Evolutionary conservation across 2,888 invertebrate species (phyloP).

Genomic region (Aricia artaxerxes): DNA sequence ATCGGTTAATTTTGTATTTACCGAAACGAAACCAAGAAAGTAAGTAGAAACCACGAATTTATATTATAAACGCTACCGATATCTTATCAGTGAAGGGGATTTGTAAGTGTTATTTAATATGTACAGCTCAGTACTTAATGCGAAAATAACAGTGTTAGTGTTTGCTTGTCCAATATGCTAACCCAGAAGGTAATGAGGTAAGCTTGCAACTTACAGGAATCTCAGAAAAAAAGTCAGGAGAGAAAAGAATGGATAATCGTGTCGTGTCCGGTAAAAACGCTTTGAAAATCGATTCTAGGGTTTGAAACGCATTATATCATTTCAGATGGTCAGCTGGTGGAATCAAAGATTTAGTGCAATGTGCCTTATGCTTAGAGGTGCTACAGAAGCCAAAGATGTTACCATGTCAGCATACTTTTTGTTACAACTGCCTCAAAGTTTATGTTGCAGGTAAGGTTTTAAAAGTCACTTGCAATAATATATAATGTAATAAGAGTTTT

Average conservation of each 20-base stretch:
- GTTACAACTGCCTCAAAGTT: conserved; percentile 79
- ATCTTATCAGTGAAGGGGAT: conserved; percentile 10
- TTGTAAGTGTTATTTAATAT: background rate
- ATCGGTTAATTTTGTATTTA: conserved; percentile 42
- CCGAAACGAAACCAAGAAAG: conserved; percentile 59
- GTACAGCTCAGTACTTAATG: background rate
- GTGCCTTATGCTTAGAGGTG: conserved; percentile 80
- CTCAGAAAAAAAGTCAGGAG: background rate
- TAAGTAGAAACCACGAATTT: conserved; percentile 44
- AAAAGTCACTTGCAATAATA: background rate
- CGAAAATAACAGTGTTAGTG: background rate
- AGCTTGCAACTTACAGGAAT: background rate
- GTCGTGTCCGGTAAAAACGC: background rate
- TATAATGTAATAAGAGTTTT: too few species aligned
- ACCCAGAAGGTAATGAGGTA: background rate
- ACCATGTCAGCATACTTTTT: conserved; percentile 85
- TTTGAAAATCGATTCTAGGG: background rate
- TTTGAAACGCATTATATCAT: background rate
- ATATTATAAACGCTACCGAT: background rate
- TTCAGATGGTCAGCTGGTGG: conserved; percentile 64
- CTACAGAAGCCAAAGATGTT: conserved; percentile 82
- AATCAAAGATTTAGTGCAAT: conserved; percentile 82
- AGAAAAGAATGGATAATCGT: background rate
- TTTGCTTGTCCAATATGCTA: background rate
- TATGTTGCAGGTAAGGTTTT: conserved; percentile 60